Evolutionary conservation across 2,113 vertebrate species (phyloP).

Genomic region (Genyomyrus donnyi): DNA sequence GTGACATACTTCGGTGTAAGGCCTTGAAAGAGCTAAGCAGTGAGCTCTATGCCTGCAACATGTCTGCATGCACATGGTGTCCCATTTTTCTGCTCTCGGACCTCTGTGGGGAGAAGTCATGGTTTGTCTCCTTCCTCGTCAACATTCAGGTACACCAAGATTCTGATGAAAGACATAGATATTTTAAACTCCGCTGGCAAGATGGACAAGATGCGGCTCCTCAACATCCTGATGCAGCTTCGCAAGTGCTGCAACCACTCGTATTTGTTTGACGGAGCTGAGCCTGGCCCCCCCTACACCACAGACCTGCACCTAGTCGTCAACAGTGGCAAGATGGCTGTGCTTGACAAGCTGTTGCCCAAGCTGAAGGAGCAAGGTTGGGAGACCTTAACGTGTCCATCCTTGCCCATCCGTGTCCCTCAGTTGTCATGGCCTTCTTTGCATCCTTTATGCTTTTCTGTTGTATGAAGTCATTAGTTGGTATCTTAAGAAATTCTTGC

Average conservation of each 20-base stretch:
- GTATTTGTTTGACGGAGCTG: constrained; percentile 92
- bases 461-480: not conserved
- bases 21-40: not conserved
- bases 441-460: not conserved
- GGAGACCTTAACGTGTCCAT: not conserved
- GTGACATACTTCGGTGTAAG: not conserved
- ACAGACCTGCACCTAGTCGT: constrained; percentile 93
- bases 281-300: constrained; percentile 92
- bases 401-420: not conserved
- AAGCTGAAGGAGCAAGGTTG: constrained; percentile 89
- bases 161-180: constrained; percentile 98
- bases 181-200: constrained; percentile 93
- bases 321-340: constrained; percentile 95
- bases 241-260: constrained; percentile 96
- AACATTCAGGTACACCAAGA: constrained; percentile 81
- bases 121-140: constrained; percentile 8
- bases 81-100: not conserved
- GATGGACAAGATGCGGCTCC: constrained; percentile 92
- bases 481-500: not conserved
- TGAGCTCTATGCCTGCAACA: not conserved
- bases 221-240: constrained; percentile 96
- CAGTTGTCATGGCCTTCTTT: not conserved
- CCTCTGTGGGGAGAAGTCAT: not conserved
- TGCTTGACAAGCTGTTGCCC: constrained; percentile 88
- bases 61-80: not conserved